phyloP scores from a whole-genome alignment of 2,888 invertebrate species.

The Chesias legatella region DNA sequence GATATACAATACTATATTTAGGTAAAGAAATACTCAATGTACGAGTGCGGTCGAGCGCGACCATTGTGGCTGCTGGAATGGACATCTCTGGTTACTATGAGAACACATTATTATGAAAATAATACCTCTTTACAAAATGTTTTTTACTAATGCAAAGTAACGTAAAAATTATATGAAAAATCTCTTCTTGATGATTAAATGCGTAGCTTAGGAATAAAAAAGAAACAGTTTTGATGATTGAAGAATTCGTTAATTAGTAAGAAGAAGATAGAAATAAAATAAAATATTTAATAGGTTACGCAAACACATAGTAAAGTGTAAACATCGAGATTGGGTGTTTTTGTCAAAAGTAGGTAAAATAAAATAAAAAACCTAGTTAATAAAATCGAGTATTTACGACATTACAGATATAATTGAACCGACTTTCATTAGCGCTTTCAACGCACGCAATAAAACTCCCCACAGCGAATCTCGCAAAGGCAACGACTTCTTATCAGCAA shows the following conservation, averaged over 20 bases:
- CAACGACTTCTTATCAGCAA: slow-evolving; percentile 63
- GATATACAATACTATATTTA: not conserved
- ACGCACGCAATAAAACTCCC: slow-evolving; percentile 43
- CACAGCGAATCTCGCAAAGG: slow-evolving; percentile 41
- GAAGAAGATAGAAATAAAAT: too few species aligned
- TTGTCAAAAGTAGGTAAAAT: too few species aligned
- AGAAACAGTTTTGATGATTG: too few species aligned
- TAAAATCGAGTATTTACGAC: not conserved
- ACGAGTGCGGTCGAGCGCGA: slow-evolving; percentile 37
- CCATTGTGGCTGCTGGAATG: slow-evolving; percentile 29
- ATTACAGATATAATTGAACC: slow-evolving; percentile 12
- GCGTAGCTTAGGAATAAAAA: too few species aligned
- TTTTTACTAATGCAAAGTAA: too few species aligned
- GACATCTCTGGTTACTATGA: slow-evolving; percentile 50
- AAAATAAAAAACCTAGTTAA: too few species aligned
- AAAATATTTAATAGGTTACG: too few species aligned
- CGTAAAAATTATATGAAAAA: too few species aligned
- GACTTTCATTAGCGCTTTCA: slow-evolving; percentile 35
- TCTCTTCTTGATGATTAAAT: too few species aligned
- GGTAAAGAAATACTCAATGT: slow-evolving; percentile 16
- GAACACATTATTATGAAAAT: slow-evolving; percentile 43
- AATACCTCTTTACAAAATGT: slow-evolving; percentile 26
- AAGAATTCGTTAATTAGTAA: too few species aligned
- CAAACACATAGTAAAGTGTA: too few species aligned
- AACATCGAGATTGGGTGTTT: too few species aligned